A percentile compares a stretch with the other conserved stretches of the same genome.
These are phyloP conservation scores for Reinhardtius hippoglossoides DNA, from an alignment of 2,113 vertebrate genomes.

Conservation along the genomic window DNA sequence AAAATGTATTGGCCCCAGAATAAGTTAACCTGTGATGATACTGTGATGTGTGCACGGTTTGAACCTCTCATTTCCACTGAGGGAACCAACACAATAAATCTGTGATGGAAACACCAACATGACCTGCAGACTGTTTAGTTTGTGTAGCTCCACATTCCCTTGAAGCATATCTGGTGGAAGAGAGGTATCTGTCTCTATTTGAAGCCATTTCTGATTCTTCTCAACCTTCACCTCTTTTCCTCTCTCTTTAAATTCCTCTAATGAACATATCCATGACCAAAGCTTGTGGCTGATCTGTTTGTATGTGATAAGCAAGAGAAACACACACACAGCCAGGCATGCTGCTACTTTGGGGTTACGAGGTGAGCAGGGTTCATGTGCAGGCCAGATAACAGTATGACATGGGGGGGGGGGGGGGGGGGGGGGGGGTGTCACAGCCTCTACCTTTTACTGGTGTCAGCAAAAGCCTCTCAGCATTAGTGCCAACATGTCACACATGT, in stretches of 20 bases:
- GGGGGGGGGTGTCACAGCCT: not conserved
- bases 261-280: not conserved
- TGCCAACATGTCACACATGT: not conserved
- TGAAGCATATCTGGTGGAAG: no score
- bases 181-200: no score
- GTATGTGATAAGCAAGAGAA: conserved; percentile 2
- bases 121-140: no score
- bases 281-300: conserved; percentile 22
- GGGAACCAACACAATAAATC: no score
- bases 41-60: no score
- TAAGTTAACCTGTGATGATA: no score
- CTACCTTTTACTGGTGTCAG: conserved; percentile 34
- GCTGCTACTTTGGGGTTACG: conserved; percentile 40
- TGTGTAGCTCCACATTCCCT: no score
- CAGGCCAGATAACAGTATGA: conserved; percentile 56
- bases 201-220: not conserved
- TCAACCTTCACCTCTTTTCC: not conserved
- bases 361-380: conserved; percentile 59
- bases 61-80: no score
- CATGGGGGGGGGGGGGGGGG: conserved; percentile 4
- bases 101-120: no score
- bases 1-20: no score
- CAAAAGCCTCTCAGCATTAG: conserved; percentile 22
- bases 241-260: not conserved
- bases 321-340: conserved; percentile 17